These are phyloP conservation scores for Stenotaenia linearis DNA, from an alignment of 2,888 invertebrate species.

Conservation along the genomic window DNA sequence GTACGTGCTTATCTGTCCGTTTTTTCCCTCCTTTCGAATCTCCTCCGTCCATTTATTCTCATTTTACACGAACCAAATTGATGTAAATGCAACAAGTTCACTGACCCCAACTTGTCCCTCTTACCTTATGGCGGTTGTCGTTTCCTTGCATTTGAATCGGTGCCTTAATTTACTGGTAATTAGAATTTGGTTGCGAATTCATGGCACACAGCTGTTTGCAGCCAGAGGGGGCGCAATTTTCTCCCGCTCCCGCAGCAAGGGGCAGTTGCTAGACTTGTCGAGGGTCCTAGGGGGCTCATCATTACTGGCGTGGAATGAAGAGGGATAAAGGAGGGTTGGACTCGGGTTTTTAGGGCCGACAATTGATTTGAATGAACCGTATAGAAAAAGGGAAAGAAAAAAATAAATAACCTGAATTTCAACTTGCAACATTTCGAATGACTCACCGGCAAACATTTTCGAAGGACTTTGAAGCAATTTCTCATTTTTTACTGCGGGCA, in stretches of 20 bases:
- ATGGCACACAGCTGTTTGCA: not conserved
- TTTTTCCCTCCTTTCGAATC: not conserved
- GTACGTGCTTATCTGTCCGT: not conserved
- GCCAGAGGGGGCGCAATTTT: not conserved
- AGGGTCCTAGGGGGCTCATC: slow-evolving; percentile 17
- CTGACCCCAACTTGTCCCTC: not conserved
- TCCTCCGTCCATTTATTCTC: not conserved
- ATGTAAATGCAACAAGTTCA: slow-evolving; percentile 11
- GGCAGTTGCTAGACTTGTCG: not conserved
- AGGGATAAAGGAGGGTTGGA: not conserved
- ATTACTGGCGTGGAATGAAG: not conserved
- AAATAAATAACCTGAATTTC: not conserved
- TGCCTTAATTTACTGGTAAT: slow-evolving; percentile 17
- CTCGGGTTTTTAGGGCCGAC: not conserved
- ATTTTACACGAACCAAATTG: not conserved
- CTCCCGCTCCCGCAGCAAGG: not conserved
- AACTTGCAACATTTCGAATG: not conserved
- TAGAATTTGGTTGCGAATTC: slow-evolving; percentile 17
- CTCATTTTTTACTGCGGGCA: not conserved
- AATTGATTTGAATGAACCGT: not conserved
- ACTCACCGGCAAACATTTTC: not conserved
- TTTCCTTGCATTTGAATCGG: not conserved
- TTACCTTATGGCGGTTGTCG: not conserved
- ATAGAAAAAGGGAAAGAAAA: not conserved
- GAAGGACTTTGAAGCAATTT: slow-evolving; percentile 1